phyloP scores from a whole-genome alignment of 2,888 invertebrate genomes.

The Drosophila neoperkinsi region DNA sequence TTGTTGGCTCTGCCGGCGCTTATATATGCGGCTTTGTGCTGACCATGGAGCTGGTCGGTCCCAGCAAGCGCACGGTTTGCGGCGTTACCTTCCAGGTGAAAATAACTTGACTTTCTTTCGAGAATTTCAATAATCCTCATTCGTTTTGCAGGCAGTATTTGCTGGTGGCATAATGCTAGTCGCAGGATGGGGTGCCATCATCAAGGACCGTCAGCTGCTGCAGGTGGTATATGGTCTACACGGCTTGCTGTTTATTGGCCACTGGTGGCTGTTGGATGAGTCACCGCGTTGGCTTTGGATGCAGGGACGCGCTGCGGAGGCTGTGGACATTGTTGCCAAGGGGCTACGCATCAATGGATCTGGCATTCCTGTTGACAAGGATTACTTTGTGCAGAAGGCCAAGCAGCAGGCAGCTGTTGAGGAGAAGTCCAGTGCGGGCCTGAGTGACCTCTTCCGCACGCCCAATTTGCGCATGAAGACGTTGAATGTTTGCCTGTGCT shows the following conservation, averaged over 20 bases:
- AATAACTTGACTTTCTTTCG: neutral
- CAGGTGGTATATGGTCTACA: constrained; percentile 93
- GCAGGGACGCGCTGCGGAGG: constrained; percentile 90
- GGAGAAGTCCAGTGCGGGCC: constrained; percentile 86
- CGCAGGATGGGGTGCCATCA: constrained; percentile 92
- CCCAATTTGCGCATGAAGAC: constrained; percentile 92
- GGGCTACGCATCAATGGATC: constrained; percentile 91
- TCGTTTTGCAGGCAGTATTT: constrained; percentile 88
- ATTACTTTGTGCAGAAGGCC: constrained; percentile 88
- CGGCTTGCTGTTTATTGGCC: constrained; percentile 89
- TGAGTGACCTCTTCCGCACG: constrained; percentile 91
- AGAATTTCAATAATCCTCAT: neutral
- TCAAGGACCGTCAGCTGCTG: constrained; percentile 90
- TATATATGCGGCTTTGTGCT: constrained; percentile 86
- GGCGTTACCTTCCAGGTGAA: constrained; percentile 88
- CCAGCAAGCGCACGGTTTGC: constrained; percentile 91
- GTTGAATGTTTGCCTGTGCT: constrained; percentile 92
- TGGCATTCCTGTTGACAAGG: constrained; percentile 88
- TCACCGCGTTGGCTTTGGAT: constrained; percentile 96
- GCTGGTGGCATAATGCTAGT: constrained; percentile 93
- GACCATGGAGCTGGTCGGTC: constrained; percentile 94
- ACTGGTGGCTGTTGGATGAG: constrained; percentile 96
- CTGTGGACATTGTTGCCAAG: constrained; percentile 90
- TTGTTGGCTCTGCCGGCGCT: constrained; percentile 92
- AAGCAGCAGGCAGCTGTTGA: constrained; percentile 83